phyloP scores from a whole-genome alignment of 2,797 vertebrate species.

The Selene dorsalis region DNA sequence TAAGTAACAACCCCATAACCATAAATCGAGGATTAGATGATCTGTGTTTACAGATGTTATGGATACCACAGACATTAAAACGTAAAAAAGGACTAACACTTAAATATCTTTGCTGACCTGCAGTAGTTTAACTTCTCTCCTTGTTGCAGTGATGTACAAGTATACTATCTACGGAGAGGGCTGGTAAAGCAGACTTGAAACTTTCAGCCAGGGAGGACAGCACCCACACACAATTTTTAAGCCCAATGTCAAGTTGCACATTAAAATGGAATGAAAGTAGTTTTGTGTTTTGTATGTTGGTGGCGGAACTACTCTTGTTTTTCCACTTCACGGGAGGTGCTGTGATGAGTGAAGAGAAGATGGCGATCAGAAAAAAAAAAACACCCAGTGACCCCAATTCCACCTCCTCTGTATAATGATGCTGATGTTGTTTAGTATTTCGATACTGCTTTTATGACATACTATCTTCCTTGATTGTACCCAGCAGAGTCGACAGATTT shows the following conservation, averaged over 20 bases:
- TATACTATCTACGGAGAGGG: background rate
- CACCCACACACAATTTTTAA: background rate
- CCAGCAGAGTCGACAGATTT: constrained; percentile 7
- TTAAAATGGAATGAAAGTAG: background rate
- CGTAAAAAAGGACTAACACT: background rate
- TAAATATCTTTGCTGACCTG: background rate
- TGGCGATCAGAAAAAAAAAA: background rate
- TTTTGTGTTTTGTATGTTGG: background rate
- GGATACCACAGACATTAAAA: too few species aligned
- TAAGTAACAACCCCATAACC: too few species aligned
- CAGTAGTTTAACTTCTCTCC: background rate
- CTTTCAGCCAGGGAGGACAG: background rate
- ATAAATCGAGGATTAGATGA: too few species aligned
- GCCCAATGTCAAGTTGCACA: background rate
- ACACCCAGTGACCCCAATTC: background rate
- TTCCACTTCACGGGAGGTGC: background rate
- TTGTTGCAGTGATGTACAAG: background rate
- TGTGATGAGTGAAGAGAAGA: background rate
- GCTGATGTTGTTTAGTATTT: background rate
- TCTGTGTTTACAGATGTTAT: too few species aligned
- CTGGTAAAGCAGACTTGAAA: too few species aligned
- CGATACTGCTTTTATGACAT: background rate
- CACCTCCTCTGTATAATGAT: background rate
- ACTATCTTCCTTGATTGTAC: background rate
- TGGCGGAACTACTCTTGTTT: background rate